Base-by-base conservation (phyloP, 2,888 invertebrate genomes). In the Uropetala carovei region DNA sequence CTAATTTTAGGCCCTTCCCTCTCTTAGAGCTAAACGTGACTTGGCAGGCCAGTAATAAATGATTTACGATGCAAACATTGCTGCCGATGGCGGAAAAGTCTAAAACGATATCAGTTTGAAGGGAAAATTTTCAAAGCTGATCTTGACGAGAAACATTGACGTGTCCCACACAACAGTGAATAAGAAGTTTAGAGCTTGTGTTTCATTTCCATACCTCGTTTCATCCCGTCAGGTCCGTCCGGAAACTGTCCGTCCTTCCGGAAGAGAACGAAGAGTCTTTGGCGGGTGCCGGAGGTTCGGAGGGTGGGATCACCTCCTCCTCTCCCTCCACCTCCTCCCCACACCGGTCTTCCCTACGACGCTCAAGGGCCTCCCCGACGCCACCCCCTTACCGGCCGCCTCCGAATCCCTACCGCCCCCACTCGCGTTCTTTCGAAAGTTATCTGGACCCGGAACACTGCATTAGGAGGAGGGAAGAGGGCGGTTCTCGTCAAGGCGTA, bases 211-310 rank as follows among this genome's bases (percentile, higher is more conserved):
- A 27, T 18, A 4, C 75, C 75, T 75, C 75, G 68, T 68, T 75
- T 75, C 22, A 0, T 64, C 43, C 43, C 56, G 10, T 27, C 43
- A 89, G 89, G 43, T 89, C 89, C 89, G 89, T 89, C 60, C 89
- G 89, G 89, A 89, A 89, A 89, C 89, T 89, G 64, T 89, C 89
- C 89, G 89, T 89, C 89, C 89, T 89, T n/a, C 89, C 89, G 60
- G 89, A 89, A 64, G 89, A 89, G 89, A 64, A 89, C 43, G 89
- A 89, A 43, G 89, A n/a, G 59, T 13, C 18, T 64, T 58, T 30
- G 27, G 64, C 64, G 86, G 86, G 86, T 58, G 60, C 60, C 18
- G 83, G 18, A 16, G 83, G 57, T 57, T 18, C 18, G n/a, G 56
- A n/a, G 27, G n/a, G 2, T 56, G 18, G 16, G 30, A 14, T 43